A percentile compares a stretch with the other conserved stretches of the same genome.
Conservation (phyloP, 2,113 vertebrate genomes). For the Glaucidium brasilianum region DNA sequence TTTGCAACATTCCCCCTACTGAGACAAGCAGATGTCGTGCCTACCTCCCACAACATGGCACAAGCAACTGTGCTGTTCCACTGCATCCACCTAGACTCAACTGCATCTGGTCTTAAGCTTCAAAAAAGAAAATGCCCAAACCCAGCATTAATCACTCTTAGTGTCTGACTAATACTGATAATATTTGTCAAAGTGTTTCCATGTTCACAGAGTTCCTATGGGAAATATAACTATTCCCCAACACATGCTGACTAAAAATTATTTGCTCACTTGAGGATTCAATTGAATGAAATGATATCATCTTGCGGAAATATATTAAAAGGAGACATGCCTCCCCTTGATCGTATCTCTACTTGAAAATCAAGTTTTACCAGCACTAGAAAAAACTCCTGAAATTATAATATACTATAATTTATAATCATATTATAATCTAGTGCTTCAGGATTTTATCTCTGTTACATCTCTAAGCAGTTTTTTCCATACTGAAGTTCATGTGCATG, state of each 20-base stretch:
- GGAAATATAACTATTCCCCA: neutral
- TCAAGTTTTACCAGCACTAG: neutral
- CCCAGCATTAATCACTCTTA: neutral
- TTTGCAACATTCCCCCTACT: neutral
- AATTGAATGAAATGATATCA: neutral
- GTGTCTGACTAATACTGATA: neutral
- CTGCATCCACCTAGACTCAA: neutral
- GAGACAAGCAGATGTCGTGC: neutral
- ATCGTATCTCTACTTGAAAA: neutral
- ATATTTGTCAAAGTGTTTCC: neutral
- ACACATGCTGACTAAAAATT: neutral
- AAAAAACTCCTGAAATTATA: neutral
- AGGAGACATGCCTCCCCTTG: neutral
- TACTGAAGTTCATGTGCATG: neutral
- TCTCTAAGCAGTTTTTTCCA: neutral
- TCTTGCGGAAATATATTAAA: neutral
- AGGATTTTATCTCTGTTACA: neutral
- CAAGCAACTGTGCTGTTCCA: neutral
- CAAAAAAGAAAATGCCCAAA: neutral
- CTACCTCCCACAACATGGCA: neutral
- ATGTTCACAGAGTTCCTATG: neutral
- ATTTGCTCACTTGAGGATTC: slow-evolving; percentile 4
- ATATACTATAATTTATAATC: neutral
- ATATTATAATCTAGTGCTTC: neutral
- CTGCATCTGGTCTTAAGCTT: neutral